Percentiles rank a stretch among this genome's conserved stretches.
Evolutionary conservation across 2,113 vertebrate genomes (phyloP).

Genomic region (Sus scrofa): T2T-Sscrofa CM000818.6:112116001-112116500

Average conservation of each 20-base stretch:
- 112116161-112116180: neutral
- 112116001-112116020: neutral
- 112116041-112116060: neutral
- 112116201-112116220: neutral
- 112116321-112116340: neutral
- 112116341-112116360: neutral
- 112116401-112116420: neutral
- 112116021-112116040: neutral
- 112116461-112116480: neutral
- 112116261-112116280: neutral
- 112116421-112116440: neutral
- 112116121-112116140: neutral
- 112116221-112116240: neutral
- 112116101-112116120: conserved; percentile 13
- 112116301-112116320: neutral
- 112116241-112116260: neutral
- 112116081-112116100: neutral
- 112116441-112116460: neutral
- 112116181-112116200: neutral
- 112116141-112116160: neutral
- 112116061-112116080: neutral
- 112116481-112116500: neutral
- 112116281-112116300: neutral
- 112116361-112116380: neutral
- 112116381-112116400: neutral